A percentile compares a stretch with the other conserved stretches of the same genome.
phyloP scores from a whole-genome alignment of 1,140 invertebrate species.

The Trichonephila clavipes region DNA sequence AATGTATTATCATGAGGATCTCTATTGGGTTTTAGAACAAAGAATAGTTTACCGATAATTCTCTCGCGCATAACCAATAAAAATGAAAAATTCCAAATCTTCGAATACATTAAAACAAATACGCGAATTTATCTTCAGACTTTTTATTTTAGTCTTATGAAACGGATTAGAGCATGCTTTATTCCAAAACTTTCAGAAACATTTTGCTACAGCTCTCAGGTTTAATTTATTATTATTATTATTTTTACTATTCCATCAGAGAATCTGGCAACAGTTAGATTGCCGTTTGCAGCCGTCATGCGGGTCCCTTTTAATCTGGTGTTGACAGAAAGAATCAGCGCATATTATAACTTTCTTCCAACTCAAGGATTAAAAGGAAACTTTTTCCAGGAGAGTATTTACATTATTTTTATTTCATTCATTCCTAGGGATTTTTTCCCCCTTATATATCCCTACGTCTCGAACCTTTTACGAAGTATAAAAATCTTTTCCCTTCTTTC shows the following conservation, averaged over 20 bases:
- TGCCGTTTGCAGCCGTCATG: conserved; percentile 23
- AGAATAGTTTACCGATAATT: no score
- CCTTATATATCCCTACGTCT: no score
- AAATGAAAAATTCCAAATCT: no score
- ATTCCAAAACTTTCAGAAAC: background rate
- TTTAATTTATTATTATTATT: conserved; percentile 17
- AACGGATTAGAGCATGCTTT: background rate
- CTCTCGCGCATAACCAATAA: no score
- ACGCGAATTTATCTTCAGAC: no score
- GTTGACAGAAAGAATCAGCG: conserved; percentile 56
- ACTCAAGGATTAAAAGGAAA: conserved; percentile 22
- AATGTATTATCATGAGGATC: no score
- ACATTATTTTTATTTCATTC: conserved; percentile 43
- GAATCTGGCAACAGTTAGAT: conserved; percentile 46
- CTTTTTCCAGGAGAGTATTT: conserved; percentile 12
- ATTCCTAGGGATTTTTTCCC: background rate
- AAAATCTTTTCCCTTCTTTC: background rate
- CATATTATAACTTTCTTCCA: conserved; percentile 48
- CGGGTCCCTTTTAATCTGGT: conserved; percentile 33
- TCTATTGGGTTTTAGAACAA: no score
- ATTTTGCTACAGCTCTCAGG: background rate
- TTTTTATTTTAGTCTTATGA: no score
- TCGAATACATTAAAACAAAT: no score
- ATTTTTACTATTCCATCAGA: conserved; percentile 7
- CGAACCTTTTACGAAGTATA: background rate